A percentile compares a stretch with the other conserved stretches of the same genome.
phyloP scores from a whole-genome alignment of 2,113 vertebrate genomes.

The Bettongia penicillata region DNA sequence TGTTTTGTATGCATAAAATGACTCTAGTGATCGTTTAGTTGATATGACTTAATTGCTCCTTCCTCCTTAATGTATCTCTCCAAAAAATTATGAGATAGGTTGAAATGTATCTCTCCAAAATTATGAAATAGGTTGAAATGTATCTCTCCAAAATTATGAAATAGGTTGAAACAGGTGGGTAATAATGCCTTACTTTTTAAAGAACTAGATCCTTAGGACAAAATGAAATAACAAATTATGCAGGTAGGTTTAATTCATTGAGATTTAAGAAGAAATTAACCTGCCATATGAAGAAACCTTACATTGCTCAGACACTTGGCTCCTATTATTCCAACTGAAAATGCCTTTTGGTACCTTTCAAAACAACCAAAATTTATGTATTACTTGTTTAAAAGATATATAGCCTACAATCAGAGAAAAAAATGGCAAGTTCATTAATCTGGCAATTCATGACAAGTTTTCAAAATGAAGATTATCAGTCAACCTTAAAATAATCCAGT shows the following conservation, averaged over 20 bases:
- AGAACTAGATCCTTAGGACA: neutral
- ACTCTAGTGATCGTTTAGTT: neutral
- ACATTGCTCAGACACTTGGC: neutral
- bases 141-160: too few relatives aligned
- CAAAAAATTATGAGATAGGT: conserved; percentile 1
- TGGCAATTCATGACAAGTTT: neutral
- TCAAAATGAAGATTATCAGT: neutral
- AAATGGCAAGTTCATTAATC: neutral
- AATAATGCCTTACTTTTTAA: neutral
- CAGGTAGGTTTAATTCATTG: neutral
- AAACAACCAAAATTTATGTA: conserved; percentile 26
- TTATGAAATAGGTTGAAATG: too few relatives aligned
- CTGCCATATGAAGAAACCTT: neutral
- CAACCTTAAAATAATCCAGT: neutral
- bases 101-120: neutral
- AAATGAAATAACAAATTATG: neutral
- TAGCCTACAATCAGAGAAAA: neutral
- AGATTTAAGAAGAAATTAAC: neutral
- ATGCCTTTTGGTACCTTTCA: conserved; percentile 8
- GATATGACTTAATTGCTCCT: conserved; percentile 5
- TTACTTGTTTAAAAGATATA: neutral
- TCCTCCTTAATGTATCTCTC: conserved; percentile 5
- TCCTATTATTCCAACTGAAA: neutral
- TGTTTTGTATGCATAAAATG: conserved; percentile 6
- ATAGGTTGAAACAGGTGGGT: neutral